Evolutionary conservation across 2,797 vertebrate genomes (phyloP), one percentile per base, ranked within the genome.

Genomic region (Hozukius guyotensis): DNA sequence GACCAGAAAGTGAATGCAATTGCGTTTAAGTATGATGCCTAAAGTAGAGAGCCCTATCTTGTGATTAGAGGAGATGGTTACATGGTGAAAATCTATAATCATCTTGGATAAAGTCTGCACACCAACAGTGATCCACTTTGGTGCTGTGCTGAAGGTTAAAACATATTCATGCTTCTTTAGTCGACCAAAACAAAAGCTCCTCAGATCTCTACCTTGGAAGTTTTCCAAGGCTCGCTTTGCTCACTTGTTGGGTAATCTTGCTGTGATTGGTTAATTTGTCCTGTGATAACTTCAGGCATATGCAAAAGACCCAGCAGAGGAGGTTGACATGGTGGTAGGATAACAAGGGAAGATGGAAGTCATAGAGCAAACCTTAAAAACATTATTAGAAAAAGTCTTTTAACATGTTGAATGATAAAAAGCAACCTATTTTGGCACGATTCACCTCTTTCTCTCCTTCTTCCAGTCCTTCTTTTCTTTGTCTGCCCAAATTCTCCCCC

Each of bases 51-150:
- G 69, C 24, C 16, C 65, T 68, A 29, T 63, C 49, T 52, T 81
- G 42, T 80, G 87, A 80, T 78, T 72, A 68, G 62, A 81, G n/a
- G n/a, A 78, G 56, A 84, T 69, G 71, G 82, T 82, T 89, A 61
- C 69, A 77, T 31, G 36, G 75, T 75, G 72, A 84, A 79, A 67
- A 86, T 83, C 62, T 77, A 32, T 81, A 82, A 89, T 85, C 66
- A 84, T 72, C 8, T 61, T 60, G 59, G 57, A 64, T 80, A 66
- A 70, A 53, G 57, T 70, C 42, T 62, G 69, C 72, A 77, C 66
- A 72, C 57, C 53, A 73, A 60, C 69, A 78, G 38, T 10, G 18
- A 73, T 65, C 31, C n/a, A 49, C 29, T 77, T 46, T 60, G 70
- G 69, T 73, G 77, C 61, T 59, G n/a, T 14, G 22, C 38, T 72